phyloP scores from a whole-genome alignment of 2,113 vertebrate species.

The Puma concolor region DNA sequence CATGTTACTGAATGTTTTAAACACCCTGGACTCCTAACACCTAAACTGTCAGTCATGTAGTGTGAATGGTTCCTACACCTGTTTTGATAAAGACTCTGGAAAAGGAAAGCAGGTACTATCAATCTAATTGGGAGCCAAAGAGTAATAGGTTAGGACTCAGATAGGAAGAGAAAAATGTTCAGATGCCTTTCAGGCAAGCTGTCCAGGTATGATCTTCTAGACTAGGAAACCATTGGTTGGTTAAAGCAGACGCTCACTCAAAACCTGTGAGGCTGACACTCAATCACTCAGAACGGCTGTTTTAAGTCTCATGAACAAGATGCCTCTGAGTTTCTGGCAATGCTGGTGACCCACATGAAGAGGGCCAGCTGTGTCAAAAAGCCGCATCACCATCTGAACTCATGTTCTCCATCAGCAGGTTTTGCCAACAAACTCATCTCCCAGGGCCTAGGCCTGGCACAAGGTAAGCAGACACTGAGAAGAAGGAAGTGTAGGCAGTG shows the following conservation, averaged over 20 bases:
- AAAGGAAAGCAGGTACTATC: background rate
- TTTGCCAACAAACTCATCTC: constrained; percentile 11
- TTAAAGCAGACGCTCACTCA: background rate
- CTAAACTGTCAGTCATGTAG: background rate
- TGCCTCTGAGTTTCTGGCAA: constrained; percentile 35
- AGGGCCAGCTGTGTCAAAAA: constrained; percentile 1
- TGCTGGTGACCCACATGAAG: background rate
- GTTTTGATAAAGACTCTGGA: background rate
- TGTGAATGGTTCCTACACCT: background rate
- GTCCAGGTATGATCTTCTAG: background rate
- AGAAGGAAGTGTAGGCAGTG: background rate
- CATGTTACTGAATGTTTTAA: background rate
- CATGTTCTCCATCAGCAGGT: constrained; percentile 4
- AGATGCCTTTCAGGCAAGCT: background rate
- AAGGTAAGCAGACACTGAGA: background rate
- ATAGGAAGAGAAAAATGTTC: background rate
- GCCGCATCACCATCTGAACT: background rate
- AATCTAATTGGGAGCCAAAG: background rate
- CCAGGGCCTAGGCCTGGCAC: background rate
- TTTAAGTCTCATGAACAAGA: constrained; percentile 40
- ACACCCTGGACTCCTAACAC: background rate
- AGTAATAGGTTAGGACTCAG: background rate
- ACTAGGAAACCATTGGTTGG: background rate
- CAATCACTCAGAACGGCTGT: constrained; percentile 2
- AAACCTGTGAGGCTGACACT: constrained; percentile 13